Evolutionary conservation across 2,888 invertebrate species (phyloP), one percentile per base, ranked within the genome.

Genomic region (Cetonia aurata): DNA sequence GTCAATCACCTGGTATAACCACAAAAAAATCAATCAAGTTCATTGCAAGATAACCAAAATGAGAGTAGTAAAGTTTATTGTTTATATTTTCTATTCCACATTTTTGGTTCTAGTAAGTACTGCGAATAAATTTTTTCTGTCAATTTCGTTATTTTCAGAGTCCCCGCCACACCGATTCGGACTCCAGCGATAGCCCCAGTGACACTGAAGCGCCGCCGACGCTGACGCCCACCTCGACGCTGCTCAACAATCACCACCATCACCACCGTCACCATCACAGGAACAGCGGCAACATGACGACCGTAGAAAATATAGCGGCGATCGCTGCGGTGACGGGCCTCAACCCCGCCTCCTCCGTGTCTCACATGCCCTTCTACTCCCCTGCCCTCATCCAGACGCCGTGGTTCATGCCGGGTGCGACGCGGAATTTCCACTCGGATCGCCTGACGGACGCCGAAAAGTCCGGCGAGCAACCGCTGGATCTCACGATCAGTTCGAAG

Each of bases 401-500:
- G 71, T 84, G 84, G 84, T 84, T 85, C 78, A 77, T 84, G 56
- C 88, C 86, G 82, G 82, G 82, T 72, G 87, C 88, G 71, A 86
- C 88, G 67, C 85, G 89, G 71, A 85, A 87, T 75, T 85, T 88
- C 74, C 84, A 83, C 57, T 67, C 48, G 56, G 76, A 80, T 71
- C 71, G 75, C 83, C 85, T 74, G 75, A 77, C 85, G 86, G 75
- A 84, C 81, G 82, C 82, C 84, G 75, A 73, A 72, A 72, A 78
- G 80, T 75, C 79, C 80, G 86, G 89, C 74, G 94, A 94, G 82
- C 93, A 93, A 85, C 95, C 95, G 17, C 88, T 95, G 80, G 95
- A 95, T 87, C 90, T 95, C 81, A 62, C 62, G 10, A 62, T 62
- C 50, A 95, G 94, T 87, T 92, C 93, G 82, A 94, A 89, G 89